These are phyloP conservation scores for Apteryx mantelli DNA, from an alignment of 2,113 vertebrate genomes.

Conservation along the genomic window DNA sequence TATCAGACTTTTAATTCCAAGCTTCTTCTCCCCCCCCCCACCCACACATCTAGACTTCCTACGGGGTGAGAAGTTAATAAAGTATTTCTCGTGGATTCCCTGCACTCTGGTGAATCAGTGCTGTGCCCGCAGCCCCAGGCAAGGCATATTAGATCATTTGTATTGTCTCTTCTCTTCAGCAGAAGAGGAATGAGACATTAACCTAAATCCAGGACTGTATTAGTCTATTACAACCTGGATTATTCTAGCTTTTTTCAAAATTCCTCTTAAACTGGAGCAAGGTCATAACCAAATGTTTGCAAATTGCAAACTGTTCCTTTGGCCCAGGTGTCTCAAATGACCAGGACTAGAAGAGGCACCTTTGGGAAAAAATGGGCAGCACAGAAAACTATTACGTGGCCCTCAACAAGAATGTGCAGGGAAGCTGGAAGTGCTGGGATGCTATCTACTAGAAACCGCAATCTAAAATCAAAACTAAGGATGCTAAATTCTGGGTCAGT, in stretches of 20 bases:
- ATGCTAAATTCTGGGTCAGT: neutral
- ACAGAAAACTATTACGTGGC: neutral
- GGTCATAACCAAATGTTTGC: neutral
- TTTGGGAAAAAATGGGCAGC: neutral
- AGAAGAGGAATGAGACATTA: neutral
- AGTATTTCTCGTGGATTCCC: neutral
- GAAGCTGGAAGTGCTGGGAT: neutral
- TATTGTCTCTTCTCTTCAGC: neutral
- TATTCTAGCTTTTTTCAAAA: neutral
- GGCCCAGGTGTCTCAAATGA: neutral
- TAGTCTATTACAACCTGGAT: neutral
- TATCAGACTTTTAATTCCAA: constrained; percentile 57
- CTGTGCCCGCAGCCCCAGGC: neutral
- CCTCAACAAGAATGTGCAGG: neutral
- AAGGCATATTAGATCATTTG: neutral
- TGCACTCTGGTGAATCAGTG: neutral
- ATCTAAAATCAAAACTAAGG: neutral
- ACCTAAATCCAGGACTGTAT: neutral
- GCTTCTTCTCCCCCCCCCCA: neutral
- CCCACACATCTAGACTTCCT: neutral
- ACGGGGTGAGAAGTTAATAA: constrained; percentile 25
- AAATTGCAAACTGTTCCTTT: neutral
- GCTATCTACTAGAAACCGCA: neutral
- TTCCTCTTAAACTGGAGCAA: neutral
- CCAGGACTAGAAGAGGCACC: neutral